Base-by-base conservation (phyloP, 2,113 vertebrate species). In the Conger conger region DNA sequence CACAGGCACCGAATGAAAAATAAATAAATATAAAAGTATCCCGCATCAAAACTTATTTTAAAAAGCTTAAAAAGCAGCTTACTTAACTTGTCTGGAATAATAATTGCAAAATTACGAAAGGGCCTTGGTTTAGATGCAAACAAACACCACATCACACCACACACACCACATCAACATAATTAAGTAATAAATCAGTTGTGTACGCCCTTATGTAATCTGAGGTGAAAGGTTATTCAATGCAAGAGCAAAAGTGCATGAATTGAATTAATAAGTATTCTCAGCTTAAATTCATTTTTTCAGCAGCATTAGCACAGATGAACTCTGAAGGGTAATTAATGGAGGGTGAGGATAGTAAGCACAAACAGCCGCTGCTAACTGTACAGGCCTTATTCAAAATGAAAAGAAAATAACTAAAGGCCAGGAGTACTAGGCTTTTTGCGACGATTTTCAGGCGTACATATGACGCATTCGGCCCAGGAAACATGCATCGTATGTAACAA, bases 111-210 rank as follows among this genome's bases (percentile, higher is more conserved):
- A 50, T 11, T 50, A 50, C 11, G 45, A 50, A 13, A 50, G 40
- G 40, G 1, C 9, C 9, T 42, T 42, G 40, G 40, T 42, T 42
- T 42, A 50, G 15, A 50, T 50, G 45, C 45, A 50, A 27, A 63
- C 57, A 27, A 63, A 63, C 27, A 20, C 45, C 11, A 15, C 20
- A 63, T 63, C 18, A 63, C 20, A 27, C 27, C 57, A 23, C 57
- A 63, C 18, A 63, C 20, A 27, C 27, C 57, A 23, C 57, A 63
- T 0, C 57, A 63, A 23, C 6, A 63, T 27, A 23, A 63, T 23
- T 20, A 23, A 63, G 82, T 68, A 83, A 83, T 90, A 81, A 92
- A 88, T 63, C 57, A 23, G 20, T 63, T 63, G 27, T 2, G 27
- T 7, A 23, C 57, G 27, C 57, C 18, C 57, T 63, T 63, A 4